Evolutionary conservation across 2,888 invertebrate species (phyloP), one percentile per base, ranked within the genome.

Genomic region (Sinotaia quadrata): DNA sequence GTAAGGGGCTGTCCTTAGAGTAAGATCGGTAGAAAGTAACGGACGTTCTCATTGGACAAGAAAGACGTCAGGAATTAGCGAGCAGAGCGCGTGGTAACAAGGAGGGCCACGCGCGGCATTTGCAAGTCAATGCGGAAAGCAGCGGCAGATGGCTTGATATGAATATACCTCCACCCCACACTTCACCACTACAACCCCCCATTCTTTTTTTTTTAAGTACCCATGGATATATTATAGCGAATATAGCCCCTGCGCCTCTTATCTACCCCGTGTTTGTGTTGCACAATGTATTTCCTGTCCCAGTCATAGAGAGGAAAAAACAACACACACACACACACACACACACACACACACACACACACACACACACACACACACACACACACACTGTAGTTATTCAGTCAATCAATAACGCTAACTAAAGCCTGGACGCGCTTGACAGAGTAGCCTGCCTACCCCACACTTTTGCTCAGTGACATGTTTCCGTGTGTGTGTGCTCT

Each of bases 91-190:
- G 62, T 62, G 63, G 52, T 63, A 54, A 54, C 63, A 52, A 37
- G n/a, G n/a, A n/a, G 41, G 63, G 63, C 51, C 63, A 63, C 63
- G 63, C 63, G 63, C 63, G 33, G 29, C 37, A 63, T 63, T 63
- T 63, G 63, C 63, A 63, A 63, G 63, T 63, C 63, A 63, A 63
- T 52, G 63, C 63, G 63, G 37, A n/a, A 4, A 8, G 24, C 36
- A 27, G 51, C 62, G 62, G 62, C 62, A 62, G 62, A 62, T 62
- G 54, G 63, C 54, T 29, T 54, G 63, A 63, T 63, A 63, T 63
- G 63, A 63, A 63, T 63, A 52, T 63, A 63, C 63, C 63, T 54
- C 63, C 51, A 63, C n/a, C n/a, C n/a, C n/a, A n/a, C n/a, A n/a
- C n/a, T n/a, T n/a, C n/a, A n/a, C n/a, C n/a, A n/a, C n/a, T n/a